phyloP scores from a whole-genome alignment of 1,140 invertebrate genomes.

The Cephus cinctus region DNA sequence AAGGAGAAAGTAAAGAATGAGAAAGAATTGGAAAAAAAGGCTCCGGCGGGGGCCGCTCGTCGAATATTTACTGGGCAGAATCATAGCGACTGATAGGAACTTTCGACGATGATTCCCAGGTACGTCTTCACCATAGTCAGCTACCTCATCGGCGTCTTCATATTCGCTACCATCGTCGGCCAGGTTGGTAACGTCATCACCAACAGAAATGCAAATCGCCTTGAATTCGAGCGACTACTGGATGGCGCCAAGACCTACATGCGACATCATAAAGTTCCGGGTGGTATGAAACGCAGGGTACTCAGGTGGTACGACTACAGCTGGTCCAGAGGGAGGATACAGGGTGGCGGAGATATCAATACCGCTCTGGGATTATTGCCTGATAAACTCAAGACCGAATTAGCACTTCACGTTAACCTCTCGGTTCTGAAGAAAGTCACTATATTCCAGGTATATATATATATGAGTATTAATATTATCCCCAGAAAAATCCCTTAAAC shows the following conservation, averaged over 20 bases:
- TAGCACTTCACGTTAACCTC: slow-evolving; percentile 93
- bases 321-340: slow-evolving; percentile 94
- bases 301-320: slow-evolving; percentile 97
- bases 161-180: slow-evolving; percentile 97
- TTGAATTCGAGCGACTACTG: slow-evolving; percentile 91
- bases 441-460: slow-evolving; percentile 53
- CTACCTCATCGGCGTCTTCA: slow-evolving; percentile 96
- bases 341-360: slow-evolving; percentile 93
- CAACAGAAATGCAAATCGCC: slow-evolving; percentile 93
- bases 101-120: slow-evolving; percentile 62
- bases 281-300: slow-evolving; percentile 90
- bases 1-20: slow-evolving; percentile 1
- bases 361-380: slow-evolving; percentile 89
- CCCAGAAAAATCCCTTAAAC: too few species aligned
- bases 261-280: slow-evolving; percentile 94
- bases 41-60: slow-evolving; percentile 54
- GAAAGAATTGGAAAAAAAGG: slow-evolving; percentile 27
- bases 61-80: slow-evolving; percentile 29
- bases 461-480: too few species aligned
- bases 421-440: slow-evolving; percentile 92
- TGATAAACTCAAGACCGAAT: slow-evolving; percentile 94
- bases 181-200: slow-evolving; percentile 98
- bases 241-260: slow-evolving; percentile 97
- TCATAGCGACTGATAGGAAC: slow-evolving; percentile 40
- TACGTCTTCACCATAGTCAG: slow-evolving; percentile 96